Evolutionary conservation across 1,140 invertebrate species (phyloP), one percentile per base, ranked within the genome.

Genomic region (Leptonema lineaticorne): DNA sequence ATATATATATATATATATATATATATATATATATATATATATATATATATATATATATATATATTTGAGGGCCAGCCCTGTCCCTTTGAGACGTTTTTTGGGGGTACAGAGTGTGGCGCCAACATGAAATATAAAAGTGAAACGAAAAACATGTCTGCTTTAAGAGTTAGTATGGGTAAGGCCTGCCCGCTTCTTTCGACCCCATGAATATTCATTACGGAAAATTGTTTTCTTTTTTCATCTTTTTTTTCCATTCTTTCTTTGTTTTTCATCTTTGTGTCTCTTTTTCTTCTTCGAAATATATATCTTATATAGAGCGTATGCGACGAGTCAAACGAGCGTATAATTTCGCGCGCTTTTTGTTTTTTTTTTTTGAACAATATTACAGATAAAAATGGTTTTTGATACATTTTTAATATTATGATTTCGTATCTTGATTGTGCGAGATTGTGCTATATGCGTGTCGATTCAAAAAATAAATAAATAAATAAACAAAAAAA

Each of bases 131-230:
- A 63, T 63, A 63, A 63, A 63, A 63, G 62, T 48, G 62, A 46
- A 48, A 46, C 62, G 62, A 63, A 63, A 46, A 63, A 48, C 37
- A 63, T 48, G 59, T 62, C n/a, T 37, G 56, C 56, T n/a, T 11
- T 20, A 30, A 26, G 56, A 27, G 56, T 8, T 57, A n/a, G 58
- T 46, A 24, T 45, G 37, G 53, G 11, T 26, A 11, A 20, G 4
- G 28, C 56, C 53, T 27, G 24, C 60, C 20, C 24, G 26, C 62
- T 8, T 27, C 37, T 26, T 64, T 46, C 63, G 11, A 16, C 59
- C 59, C 59, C 59, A 67, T 67, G 65, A 67, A 67, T 67, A 67
- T 67, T 67, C 65, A 67, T 67, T 67, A 67, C 20, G 16, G 14
- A 56, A 59, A 59, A 67, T 67, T 67, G 65, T 58, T 67, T 64